Evolutionary conservation across 2,113 vertebrate species (phyloP).

Genomic region (Ceuthmochares aereus): DNA sequence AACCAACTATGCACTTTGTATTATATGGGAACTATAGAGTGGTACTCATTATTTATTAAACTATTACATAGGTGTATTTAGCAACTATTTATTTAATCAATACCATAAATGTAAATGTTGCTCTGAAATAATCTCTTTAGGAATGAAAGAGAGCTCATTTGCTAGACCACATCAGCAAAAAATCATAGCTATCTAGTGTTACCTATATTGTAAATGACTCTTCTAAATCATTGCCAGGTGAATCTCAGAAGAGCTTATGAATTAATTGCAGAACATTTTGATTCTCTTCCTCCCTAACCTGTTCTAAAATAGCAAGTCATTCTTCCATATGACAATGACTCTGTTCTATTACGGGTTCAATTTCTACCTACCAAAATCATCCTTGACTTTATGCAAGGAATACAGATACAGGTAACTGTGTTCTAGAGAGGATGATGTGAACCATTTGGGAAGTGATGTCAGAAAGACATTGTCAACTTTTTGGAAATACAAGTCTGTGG

Average conservation of each 20-base stretch:
- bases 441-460: background rate
- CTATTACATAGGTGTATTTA: conserved; percentile 8
- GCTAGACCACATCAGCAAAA: background rate
- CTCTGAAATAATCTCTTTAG: conserved; percentile 5
- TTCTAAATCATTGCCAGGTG: background rate
- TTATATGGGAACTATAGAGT: background rate
- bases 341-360: background rate
- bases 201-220: background rate
- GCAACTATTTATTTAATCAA: conserved; percentile 36
- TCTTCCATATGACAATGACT: background rate
- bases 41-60: background rate
- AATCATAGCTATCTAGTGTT: background rate
- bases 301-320: background rate
- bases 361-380: background rate
- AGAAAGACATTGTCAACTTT: background rate
- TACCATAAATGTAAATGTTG: background rate
- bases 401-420: background rate
- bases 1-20: background rate
- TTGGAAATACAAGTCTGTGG: background rate
- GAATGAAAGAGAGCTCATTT: background rate
- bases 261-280: conserved; percentile 15
- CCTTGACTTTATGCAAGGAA: background rate
- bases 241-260: background rate
- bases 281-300: background rate
- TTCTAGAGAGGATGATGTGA: background rate